Percentiles rank a stretch among this genome's conserved stretches.
Conservation (phyloP, 2,888 invertebrate species). For the Druceiella hillmani region DNA sequence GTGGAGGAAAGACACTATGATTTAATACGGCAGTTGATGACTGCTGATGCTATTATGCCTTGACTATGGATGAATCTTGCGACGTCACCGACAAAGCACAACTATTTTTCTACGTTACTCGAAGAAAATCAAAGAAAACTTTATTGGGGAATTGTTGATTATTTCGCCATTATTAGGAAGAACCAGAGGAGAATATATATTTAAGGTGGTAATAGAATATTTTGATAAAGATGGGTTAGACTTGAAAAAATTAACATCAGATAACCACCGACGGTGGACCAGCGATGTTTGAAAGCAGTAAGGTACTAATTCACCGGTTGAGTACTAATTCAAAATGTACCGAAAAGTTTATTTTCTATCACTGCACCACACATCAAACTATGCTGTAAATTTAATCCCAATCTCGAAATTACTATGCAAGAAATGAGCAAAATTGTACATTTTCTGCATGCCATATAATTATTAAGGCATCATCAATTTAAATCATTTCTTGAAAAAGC, state of each 20-base stretch:
- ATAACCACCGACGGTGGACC: constrained; percentile 16
- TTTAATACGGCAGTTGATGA: constrained; percentile 17
- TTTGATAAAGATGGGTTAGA: constrained; percentile 16
- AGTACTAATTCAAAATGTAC: constrained; percentile 12
- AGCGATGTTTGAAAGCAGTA: too few species aligned
- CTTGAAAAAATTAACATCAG: constrained; percentile 15
- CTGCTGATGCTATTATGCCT: constrained; percentile 19
- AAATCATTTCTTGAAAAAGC: too few species aligned
- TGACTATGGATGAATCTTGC: constrained; percentile 23
- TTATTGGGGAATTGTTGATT: constrained; percentile 19
- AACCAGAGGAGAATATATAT: constrained; percentile 14
- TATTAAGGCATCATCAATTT: constrained; percentile 9
- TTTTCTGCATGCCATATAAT: constrained; percentile 15
- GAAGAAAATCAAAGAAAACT: constrained; percentile 20
- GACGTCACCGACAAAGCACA: constrained; percentile 20
- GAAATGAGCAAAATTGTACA: constrained; percentile 18
- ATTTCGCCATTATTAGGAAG: constrained; percentile 19
- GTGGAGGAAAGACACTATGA: too few species aligned
- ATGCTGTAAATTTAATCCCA: constrained; percentile 18
- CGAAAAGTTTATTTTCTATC: constrained; percentile 16
- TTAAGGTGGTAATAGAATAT: constrained; percentile 16
- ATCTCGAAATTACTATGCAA: too few species aligned
- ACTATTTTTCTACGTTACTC: too few species aligned
- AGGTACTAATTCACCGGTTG: constrained; percentile 14
- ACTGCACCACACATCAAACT: constrained; percentile 19